Conservation (phyloP, 2,888 invertebrate species). For the Drosophila meridiana region DNA sequence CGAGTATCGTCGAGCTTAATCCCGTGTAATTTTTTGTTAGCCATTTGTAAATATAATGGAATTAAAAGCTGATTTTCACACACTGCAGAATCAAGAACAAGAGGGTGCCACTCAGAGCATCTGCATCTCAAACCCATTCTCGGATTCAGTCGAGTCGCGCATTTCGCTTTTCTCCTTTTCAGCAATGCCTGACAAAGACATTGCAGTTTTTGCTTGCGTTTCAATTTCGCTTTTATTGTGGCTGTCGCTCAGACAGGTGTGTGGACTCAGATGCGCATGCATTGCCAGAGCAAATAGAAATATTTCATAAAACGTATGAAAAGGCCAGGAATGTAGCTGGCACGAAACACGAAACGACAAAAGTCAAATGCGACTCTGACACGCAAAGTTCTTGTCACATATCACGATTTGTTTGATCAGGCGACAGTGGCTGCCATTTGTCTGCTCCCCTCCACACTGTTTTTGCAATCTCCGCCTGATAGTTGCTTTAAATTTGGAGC, state of each 20-base stretch:
- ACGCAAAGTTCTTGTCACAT: slow-evolving; percentile 76
- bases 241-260: slow-evolving; percentile 17
- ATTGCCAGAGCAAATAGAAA: slow-evolving; percentile 30
- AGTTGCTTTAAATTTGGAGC: slow-evolving; percentile 6
- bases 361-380: slow-evolving; percentile 78
- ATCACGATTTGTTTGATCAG: slow-evolving; percentile 59
- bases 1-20: background rate
- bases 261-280: slow-evolving; percentile 18
- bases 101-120: background rate
- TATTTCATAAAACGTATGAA: slow-evolving; percentile 38
- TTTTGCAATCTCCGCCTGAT: slow-evolving; percentile 13
- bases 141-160: background rate
- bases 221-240: slow-evolving; percentile 67
- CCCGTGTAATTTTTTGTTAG: background rate
- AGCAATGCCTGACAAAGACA: slow-evolving; percentile 55
- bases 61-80: slow-evolving; percentile 5
- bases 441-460: background rate
- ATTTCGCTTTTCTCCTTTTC: slow-evolving; percentile 4
- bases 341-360: slow-evolving; percentile 69
- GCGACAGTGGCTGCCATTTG: slow-evolving; percentile 1
- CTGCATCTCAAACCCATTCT: background rate
- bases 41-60: slow-evolving; percentile 4
- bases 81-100: background rate
- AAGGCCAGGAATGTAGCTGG: slow-evolving; percentile 32
- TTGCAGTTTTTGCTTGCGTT: slow-evolving; percentile 60